These are phyloP conservation scores for Epinephelus lanceolatus DNA, from an alignment of 2,113 vertebrate genomes.

Conservation along the genomic window DNA sequence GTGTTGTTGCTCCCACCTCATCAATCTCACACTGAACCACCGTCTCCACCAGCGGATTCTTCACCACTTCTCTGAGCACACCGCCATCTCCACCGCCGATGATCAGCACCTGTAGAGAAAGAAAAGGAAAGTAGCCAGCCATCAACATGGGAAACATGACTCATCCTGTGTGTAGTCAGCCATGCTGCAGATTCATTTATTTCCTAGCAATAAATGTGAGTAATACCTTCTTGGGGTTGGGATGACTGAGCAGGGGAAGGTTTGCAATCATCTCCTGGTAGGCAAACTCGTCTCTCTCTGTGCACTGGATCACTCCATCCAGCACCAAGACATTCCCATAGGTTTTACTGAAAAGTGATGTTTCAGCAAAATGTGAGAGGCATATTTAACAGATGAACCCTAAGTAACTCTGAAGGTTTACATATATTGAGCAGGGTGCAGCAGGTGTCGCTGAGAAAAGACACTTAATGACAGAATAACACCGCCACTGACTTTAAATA, in stretches of 20 bases:
- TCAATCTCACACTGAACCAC: conserved; percentile 98
- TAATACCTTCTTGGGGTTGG: conserved; percentile 92
- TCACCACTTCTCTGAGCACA: conserved; percentile 95
- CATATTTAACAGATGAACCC: neutral
- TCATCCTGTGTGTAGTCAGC: accelerated
- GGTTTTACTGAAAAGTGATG: conserved; percentile 87
- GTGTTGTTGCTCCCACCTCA: conserved; percentile 85
- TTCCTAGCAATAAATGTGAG: neutral
- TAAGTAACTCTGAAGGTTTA: neutral
- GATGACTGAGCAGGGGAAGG: conserved; percentile 94
- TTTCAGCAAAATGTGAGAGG: neutral
- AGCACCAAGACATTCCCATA: conserved; percentile 97
- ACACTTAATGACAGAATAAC: neutral
- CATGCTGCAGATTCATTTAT: neutral
- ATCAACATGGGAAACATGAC: neutral
- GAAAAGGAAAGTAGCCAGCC: neutral
- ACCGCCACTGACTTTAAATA: no score
- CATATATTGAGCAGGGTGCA: neutral
- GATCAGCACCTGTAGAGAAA: conserved; percentile 90
- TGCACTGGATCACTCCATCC: conserved; percentile 98
- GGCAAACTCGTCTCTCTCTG: conserved; percentile 96
- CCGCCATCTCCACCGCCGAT: conserved; percentile 97
- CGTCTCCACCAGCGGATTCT: conserved; percentile 92
- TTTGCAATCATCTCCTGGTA: conserved; percentile 99
- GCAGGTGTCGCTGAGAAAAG: neutral